Base-by-base conservation (phyloP, 1,140 invertebrate species). In the Heterodera schachtii region DNA sequence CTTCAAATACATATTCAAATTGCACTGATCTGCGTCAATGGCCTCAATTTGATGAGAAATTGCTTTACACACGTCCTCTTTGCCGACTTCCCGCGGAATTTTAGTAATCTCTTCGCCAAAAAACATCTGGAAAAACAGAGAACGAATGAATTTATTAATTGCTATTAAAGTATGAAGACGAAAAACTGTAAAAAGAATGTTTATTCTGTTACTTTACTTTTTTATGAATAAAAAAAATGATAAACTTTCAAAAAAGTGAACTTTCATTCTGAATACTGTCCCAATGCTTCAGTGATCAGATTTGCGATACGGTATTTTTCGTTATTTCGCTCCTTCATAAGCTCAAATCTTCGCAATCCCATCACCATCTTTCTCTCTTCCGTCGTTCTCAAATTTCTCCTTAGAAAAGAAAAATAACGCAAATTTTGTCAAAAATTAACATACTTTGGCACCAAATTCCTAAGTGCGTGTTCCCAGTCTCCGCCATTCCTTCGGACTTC, bases 1-100 rank as follows among this genome's bases (percentile, higher is more conserved):
- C 31, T 76, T 8, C 47, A 47, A 31, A 19, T 76, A 76, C 44
- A 76, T n/a, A 19, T 19, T 76, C 41, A 76, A 19, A 76, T 64
- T 75, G 41, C n/a, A 69, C 16, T 69, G 67, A 19, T 7, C 19
- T 69, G 2, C 0, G 6, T 52, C 49, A 52, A 8, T 52, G 49
- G 6, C 49, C 49, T 8, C 49, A 52, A 52, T 11, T 11, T 6
- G 49, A 11, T 11, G 6, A 52, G 11, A 4, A 16, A 3, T 60
- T 60, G 13, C 16, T 11, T 64, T 64, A 0, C 57, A 5, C 31
- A 31, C 31, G 6, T 19, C 11, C 5, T 64, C 57, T 64, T 64
- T 19, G 16, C 13, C 57, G 5, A 19, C 16, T 21, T 5, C 16
- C 57, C 19, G 11, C 19, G 0, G 57, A 64, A 64, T 3, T 13